Conservation (phyloP, 2,797 vertebrate species). For the Falco columbarius region DNA sequence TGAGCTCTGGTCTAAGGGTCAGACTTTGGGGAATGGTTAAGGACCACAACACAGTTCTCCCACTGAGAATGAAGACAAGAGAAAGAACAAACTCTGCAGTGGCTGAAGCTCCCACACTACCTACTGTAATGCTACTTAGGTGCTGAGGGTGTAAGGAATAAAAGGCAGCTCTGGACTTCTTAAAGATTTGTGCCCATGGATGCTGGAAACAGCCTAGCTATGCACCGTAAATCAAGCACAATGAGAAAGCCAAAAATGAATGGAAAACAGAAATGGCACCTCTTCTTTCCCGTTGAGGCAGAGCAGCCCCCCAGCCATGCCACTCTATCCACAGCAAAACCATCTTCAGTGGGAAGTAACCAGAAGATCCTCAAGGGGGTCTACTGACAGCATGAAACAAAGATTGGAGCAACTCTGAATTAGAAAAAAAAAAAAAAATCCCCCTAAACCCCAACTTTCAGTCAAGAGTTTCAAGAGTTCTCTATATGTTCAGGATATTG, state of each 20-base stretch:
- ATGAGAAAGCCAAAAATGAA: background rate
- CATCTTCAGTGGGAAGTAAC: background rate
- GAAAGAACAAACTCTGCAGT: background rate
- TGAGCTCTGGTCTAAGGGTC: background rate
- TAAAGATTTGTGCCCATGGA: background rate
- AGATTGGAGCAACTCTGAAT: background rate
- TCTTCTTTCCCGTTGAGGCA: background rate
- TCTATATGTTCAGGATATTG: background rate
- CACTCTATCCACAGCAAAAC: background rate
- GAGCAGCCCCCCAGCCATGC: background rate
- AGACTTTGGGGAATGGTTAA: background rate
- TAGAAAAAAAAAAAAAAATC: background rate
- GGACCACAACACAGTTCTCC: background rate
- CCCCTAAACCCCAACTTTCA: background rate
- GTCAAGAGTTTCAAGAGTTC: background rate
- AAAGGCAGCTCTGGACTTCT: background rate
- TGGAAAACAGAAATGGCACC: background rate
- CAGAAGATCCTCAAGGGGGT: background rate
- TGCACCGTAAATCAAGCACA: background rate
- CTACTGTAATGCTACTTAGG: accelerated
- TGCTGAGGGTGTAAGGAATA: background rate
- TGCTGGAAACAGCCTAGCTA: background rate
- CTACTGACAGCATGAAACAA: background rate
- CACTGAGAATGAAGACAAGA: background rate
- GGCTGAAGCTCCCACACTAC: too few species aligned